A percentile compares a stretch with the other conserved stretches of the same genome.
These are phyloP conservation scores for Machimus rusticus DNA, from an alignment of 2,888 invertebrate species.

Conservation along the genomic window DNA sequence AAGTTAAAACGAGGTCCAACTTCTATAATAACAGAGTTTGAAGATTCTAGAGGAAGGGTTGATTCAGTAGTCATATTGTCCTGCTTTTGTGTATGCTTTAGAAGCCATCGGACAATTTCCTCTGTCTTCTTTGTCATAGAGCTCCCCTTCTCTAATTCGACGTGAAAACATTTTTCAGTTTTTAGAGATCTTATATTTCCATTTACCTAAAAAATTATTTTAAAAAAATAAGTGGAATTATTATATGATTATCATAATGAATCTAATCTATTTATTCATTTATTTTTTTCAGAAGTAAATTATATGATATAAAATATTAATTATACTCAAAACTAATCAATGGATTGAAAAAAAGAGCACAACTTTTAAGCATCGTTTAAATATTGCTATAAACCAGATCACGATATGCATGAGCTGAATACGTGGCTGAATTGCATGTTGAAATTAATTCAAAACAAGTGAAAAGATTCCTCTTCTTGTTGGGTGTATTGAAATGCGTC, in stretches of 20 bases:
- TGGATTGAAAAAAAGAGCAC: too few species aligned
- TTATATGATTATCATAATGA: too few species aligned
- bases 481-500: not conserved
- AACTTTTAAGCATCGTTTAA: too few species aligned
- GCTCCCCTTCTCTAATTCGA: conserved; percentile 67
- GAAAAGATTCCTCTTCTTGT: too few species aligned
- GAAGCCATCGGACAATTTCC: conserved; percentile 77
- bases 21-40: conserved; percentile 71
- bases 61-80: conserved; percentile 67
- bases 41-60: conserved; percentile 62
- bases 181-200: conserved; percentile 66
- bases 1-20: conserved; percentile 94
- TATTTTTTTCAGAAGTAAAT: too few species aligned
- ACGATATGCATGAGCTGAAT: too few species aligned
- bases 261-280: too few species aligned
- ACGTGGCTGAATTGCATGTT: too few species aligned
- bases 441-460: too few species aligned
- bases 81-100: conserved; percentile 74
- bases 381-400: too few species aligned
- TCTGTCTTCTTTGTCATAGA: conserved; percentile 69
- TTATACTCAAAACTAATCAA: too few species aligned
- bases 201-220: conserved; percentile 54
- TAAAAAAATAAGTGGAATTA: not conserved
- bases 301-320: too few species aligned
- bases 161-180: conserved; percentile 83